Evolutionary conservation across 2,888 invertebrate species (phyloP).

Genomic region (Polietes domitor): DNA sequence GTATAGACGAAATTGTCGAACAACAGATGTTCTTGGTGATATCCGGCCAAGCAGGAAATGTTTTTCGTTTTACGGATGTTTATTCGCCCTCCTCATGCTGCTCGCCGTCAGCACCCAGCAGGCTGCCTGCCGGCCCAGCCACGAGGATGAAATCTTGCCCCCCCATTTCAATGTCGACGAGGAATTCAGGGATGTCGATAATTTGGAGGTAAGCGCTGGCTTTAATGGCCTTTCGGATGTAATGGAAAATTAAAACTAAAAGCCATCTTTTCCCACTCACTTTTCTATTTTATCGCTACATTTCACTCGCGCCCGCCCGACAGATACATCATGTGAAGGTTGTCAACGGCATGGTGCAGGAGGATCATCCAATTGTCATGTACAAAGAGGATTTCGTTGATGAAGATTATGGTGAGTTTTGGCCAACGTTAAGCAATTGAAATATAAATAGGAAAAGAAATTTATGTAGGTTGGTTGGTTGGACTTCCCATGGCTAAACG

Average conservation of each 20-base stretch:
- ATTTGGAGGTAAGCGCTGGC: conserved; percentile 74
- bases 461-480: too few species aligned
- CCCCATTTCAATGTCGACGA: conserved; percentile 56
- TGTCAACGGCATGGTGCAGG: conserved; percentile 72
- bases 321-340: conserved; percentile 74
- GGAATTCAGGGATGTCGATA: conserved; percentile 72
- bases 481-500: too few species aligned
- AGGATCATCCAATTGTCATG: conserved; percentile 77
- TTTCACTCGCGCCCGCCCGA: not conserved
- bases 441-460: too few species aligned
- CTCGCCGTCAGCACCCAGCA: conserved; percentile 25
- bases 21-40: conserved; percentile 66
- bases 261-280: not conserved
- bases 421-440: not conserved
- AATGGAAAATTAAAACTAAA: conserved; percentile 21
- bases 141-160: conserved; percentile 49
- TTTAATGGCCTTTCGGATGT: not conserved
- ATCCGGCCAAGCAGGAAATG: conserved; percentile 71
- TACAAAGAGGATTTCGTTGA: conserved; percentile 79
- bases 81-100: conserved; percentile 62
- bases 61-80: conserved; percentile 69
- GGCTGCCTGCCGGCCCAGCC: conserved; percentile 33
- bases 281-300: not conserved
- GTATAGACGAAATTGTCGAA: conserved; percentile 64
- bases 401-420: conserved; percentile 77